Conservation (phyloP, 2,113 vertebrate genomes). For the Aspiorhynchus laticeps region DNA sequence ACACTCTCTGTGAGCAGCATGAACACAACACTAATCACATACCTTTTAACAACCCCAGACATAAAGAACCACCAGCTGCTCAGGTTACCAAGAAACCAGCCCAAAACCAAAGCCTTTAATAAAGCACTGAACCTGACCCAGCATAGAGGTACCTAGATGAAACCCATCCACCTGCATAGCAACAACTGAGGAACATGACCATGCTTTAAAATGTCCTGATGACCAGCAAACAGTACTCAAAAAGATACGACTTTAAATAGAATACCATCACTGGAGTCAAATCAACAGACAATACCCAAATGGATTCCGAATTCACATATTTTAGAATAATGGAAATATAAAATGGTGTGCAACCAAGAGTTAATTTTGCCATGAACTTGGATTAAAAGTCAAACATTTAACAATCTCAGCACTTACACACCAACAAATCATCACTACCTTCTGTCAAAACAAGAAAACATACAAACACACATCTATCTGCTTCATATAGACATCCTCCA, state of each 20-base stretch:
- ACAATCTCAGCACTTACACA: conserved; percentile 41
- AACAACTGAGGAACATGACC: conserved; percentile 30
- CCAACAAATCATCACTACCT: conserved; percentile 6
- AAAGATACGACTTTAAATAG: conserved; percentile 4
- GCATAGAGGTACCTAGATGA: not conserved
- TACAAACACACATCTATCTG: conserved; percentile 10
- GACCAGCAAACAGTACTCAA: not conserved
- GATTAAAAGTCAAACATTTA: conserved; percentile 54
- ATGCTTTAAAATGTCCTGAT: conserved; percentile 31
- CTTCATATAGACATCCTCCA: conserved; percentile 39
- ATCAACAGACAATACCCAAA: not conserved
- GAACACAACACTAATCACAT: conserved; percentile 9
- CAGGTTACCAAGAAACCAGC: conserved; percentile 4
- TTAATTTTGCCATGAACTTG: not conserved
- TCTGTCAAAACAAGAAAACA: not conserved
- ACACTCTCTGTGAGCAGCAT: not conserved
- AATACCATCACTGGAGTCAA: not conserved
- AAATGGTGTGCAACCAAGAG: not conserved
- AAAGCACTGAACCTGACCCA: not conserved
- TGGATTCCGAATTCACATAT: not conserved
- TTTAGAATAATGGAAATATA: not conserved
- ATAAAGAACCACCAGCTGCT: not conserved
- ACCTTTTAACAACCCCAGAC: not conserved
- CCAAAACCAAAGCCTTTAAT: not conserved
- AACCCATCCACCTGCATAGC: conserved; percentile 37